Percentiles rank a stretch among this genome's conserved stretches.
These are phyloP conservation scores for Cryptotis parvus DNA, from an alignment of 2,113 vertebrate genomes.

Conservation along the genomic window DNA sequence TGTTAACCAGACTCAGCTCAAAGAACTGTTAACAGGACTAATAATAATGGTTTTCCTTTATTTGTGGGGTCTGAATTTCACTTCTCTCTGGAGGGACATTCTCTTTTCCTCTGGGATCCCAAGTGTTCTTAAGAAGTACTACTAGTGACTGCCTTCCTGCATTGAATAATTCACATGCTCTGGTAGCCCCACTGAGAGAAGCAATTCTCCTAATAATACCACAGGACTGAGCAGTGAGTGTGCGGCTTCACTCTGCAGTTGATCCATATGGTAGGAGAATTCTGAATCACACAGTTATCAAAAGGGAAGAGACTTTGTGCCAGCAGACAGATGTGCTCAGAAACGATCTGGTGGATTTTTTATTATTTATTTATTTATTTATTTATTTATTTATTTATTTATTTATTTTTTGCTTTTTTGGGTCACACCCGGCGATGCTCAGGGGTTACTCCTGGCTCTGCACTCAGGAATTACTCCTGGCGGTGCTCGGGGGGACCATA, in stretches of 20 bases:
- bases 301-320: not conserved
- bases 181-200: not conserved
- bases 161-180: not conserved
- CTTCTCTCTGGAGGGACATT: not conserved
- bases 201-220: not conserved
- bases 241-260: not conserved
- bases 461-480: too few relatives aligned
- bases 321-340: not conserved
- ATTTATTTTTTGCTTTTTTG: too few relatives aligned
- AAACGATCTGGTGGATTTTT: not conserved
- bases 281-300: not conserved
- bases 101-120: conserved; percentile 17
- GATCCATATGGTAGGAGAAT: not conserved
- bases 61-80: conserved; percentile 13
- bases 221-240: not conserved
- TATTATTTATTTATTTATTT: not conserved
- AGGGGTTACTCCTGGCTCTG: too few relatives aligned
- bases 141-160: not conserved
- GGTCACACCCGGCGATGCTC: too few relatives aligned
- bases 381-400: too few relatives aligned
- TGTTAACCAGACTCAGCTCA: not conserved
- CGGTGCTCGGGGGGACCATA: too few relatives aligned
- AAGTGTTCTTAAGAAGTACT: not conserved
- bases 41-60: not conserved
- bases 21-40: not conserved